Evolutionary conservation across 2,888 invertebrate genomes (phyloP), one percentile per base, ranked within the genome.

Genomic region (Protula sp.): DNA sequence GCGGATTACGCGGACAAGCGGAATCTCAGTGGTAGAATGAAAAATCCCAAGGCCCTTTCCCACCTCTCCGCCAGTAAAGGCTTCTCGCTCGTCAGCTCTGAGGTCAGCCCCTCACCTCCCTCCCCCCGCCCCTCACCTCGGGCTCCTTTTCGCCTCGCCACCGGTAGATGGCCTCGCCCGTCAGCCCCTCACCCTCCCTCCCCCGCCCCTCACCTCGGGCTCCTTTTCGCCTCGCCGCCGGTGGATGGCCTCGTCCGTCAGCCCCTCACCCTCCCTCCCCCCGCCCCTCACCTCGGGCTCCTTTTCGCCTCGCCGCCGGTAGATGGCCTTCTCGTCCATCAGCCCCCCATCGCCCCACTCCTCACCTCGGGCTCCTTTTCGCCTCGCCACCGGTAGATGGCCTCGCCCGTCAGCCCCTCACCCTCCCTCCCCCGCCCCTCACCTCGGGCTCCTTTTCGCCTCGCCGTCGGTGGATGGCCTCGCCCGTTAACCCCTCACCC

Each of bases 301-400:
- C 67, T 90, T 89, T 66, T 93, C 92, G 2, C 88, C 86, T 47
- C 94, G 84, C 14, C 91, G 85, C 55, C 91, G 86, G 80, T 93
- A 98, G 71, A 97, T 91, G 45, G 90, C 88, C 74, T 89, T 89
- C 81, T 98, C 97, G 0, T 97, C 97, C 0, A 95, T 88, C 45
- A 81, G 67, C 85, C 92, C 93, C 84, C 98, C 98, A 70, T n/a
- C n/a, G n/a, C n/a, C n/a, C n/a, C n/a, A n/a, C n/a, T n/a, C n/a
- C 98, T 92, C 60, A 98, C 85, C 79, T 95, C 94, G 0, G 89
- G 88, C 71, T 97, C 97, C 67, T 90, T 88, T 66, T 93, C 92
- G 2, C 88, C 86, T 47, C 94, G 84, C 14, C 91, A 85, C 55
- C 91, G 86, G 80, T 93, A 98, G 70, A 97, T 91, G 45, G 90